Evolutionary conservation across 2,113 vertebrate genomes (phyloP), one percentile per base, ranked within the genome.

Genomic region (Lutjanus erythropterus): DNA sequence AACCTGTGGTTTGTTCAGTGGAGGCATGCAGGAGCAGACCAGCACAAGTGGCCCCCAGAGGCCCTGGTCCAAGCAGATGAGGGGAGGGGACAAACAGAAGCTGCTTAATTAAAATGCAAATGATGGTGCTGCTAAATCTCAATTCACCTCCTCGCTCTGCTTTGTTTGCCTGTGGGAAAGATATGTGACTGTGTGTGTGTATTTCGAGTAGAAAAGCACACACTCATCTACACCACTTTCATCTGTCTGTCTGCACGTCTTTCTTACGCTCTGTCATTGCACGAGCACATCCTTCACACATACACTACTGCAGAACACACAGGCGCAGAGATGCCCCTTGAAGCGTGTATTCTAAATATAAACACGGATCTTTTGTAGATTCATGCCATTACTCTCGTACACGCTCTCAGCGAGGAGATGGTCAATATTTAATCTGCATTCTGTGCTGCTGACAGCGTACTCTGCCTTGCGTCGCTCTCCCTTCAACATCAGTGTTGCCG

Each of bases 101-200:
- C 71, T 73, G 81, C 90, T 90, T 93, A 86, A 94, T 95, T 94
- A 94, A 94, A 94, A 94, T 94, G 92, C 92, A 93, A 93, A 94
- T 87, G 73, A 89, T 78, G 60, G 70, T 52, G 50, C 85, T 62
- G 62, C 49, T 71, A 75, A 71, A 66, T 87, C 61, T 72, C 56
- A 79, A 71, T 68, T 78, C 62, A 68, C 78, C 50, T 68, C 55
- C 47, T 70, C 35, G 23, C 55, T 53, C 41, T 19, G 80, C 80
- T 87, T 73, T 86, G 84, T 92, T 88, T 86, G 74, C 55, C 80
- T 87, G 79, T 84, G 88, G 84, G 76, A 80, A 33, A 58, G 46
- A 78, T 77, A 33, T 50, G 61, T 55, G 68, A 56, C 60, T 78
- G 33, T 65, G 23, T 65, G 62, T 75, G 56, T 71, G 53, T 50